Evolutionary conservation across 2,888 invertebrate genomes (phyloP).

Genomic region (Andrena camellia): DNA sequence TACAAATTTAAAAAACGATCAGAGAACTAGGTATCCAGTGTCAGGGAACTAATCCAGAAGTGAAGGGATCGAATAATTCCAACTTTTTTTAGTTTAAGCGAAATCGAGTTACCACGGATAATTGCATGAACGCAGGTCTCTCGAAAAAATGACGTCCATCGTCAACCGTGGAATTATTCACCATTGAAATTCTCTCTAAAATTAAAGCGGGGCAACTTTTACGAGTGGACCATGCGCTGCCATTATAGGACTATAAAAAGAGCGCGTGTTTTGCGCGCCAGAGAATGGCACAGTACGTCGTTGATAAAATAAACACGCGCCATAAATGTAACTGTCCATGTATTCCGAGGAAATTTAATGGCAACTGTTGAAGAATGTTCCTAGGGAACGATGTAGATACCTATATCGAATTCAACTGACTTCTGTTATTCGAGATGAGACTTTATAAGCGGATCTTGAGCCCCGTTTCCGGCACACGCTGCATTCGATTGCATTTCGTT

Average conservation of each 20-base stretch:
- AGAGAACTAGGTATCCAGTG: neutral
- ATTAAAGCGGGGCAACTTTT: constrained; percentile 7
- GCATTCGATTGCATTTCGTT: constrained; percentile 1
- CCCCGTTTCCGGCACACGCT: neutral
- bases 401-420: neutral
- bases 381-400: no score
- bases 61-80: neutral
- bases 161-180: constrained; percentile 2
- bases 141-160: neutral
- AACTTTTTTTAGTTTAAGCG: neutral
- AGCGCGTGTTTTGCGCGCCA: neutral
- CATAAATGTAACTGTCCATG: neutral
- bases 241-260: neutral
- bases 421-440: neutral
- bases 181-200: no score
- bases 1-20: neutral
- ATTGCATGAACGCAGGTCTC: neutral
- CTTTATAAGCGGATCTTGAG: neutral
- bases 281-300: neutral
- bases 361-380: neutral
- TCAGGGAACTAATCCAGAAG: neutral
- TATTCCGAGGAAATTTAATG: neutral
- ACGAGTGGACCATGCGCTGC: neutral
- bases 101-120: neutral
- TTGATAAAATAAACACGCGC: neutral